These are phyloP conservation scores for Urechis unicinctus DNA, from an alignment of 2,888 invertebrate species.

Conservation along the genomic window DNA sequence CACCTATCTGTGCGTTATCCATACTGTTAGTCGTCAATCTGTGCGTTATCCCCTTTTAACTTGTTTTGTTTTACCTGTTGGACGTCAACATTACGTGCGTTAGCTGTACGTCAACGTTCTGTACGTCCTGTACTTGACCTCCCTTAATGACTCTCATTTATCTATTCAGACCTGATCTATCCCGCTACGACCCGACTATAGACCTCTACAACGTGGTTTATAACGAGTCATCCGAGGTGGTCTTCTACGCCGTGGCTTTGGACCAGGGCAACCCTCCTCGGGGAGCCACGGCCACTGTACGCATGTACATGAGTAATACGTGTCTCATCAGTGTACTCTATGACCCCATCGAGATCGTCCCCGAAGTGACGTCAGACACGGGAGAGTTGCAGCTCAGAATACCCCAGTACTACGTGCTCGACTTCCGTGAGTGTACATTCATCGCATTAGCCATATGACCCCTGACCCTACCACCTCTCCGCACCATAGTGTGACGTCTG, in stretches of 20 bases:
- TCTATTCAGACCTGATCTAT: conserved; percentile 7
- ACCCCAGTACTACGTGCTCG: conserved; percentile 30
- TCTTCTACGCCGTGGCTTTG: conserved; percentile 27
- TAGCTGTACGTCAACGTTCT: too few relatives aligned
- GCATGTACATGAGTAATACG: conserved; percentile 29
- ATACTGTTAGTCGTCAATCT: too few relatives aligned
- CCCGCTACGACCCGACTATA: conserved; percentile 8
- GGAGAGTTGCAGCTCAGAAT: conserved; percentile 27
- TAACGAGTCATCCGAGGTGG: conserved; percentile 24
- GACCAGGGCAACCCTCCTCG: conserved; percentile 29
- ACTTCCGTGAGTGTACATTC: conserved; percentile 26
- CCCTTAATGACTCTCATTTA: neutral
- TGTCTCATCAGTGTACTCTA: conserved; percentile 30
- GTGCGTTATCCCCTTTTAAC: too few relatives aligned
- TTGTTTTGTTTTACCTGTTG: too few relatives aligned
- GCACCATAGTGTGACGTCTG: too few relatives aligned
- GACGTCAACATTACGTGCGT: too few relatives aligned
- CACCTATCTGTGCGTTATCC: too few relatives aligned
- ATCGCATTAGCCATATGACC: too few relatives aligned
- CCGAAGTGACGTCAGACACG: conserved; percentile 23
- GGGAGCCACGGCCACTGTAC: conserved; percentile 18
- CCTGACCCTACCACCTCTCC: too few relatives aligned
- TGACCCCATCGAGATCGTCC: conserved; percentile 21
- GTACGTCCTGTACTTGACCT: too few relatives aligned
- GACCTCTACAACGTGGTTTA: conserved; percentile 27